A percentile compares a stretch with the other conserved stretches of the same genome.
Conservation (phyloP, 2,888 invertebrate genomes). For the Apotomis betuletana region DNA sequence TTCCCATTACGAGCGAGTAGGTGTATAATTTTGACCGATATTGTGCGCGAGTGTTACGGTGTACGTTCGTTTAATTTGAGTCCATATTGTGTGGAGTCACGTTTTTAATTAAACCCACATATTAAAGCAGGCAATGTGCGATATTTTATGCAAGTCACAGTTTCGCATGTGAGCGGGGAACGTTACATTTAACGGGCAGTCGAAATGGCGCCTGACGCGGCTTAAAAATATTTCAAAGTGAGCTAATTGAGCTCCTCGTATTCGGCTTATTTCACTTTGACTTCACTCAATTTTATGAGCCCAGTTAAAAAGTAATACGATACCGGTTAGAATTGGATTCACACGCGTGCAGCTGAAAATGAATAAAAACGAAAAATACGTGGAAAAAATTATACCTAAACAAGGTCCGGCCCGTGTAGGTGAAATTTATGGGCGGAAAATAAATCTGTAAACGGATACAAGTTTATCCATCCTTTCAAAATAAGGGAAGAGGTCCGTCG, state of each 20-base stretch:
- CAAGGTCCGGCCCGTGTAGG: conserved; percentile 42
- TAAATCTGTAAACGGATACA: conserved; percentile 73
- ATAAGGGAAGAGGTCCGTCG: conserved; percentile 65
- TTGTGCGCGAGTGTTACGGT: conserved; percentile 36
- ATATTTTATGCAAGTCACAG: conserved; percentile 62
- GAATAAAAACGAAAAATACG: conserved; percentile 44
- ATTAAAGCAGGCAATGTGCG: conserved; percentile 58
- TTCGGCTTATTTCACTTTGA: conserved; percentile 38
- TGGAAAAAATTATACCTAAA: conserved; percentile 44
- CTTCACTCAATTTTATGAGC: conserved; percentile 29
- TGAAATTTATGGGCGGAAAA: conserved; percentile 67
- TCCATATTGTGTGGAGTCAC: conserved; percentile 61
- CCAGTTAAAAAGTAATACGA: conserved; percentile 36
- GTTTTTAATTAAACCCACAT: conserved; percentile 72
- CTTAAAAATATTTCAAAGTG: conserved; percentile 43
- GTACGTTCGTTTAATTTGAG: conserved; percentile 43
- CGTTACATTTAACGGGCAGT: conserved; percentile 45
- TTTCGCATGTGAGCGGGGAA: conserved; percentile 60
- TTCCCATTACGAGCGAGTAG: conserved; percentile 18
- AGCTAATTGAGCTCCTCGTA: conserved; percentile 39
- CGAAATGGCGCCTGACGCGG: conserved; percentile 57
- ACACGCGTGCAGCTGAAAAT: conserved; percentile 24
- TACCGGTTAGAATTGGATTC: conserved; percentile 30
- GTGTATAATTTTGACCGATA: conserved; percentile 41
- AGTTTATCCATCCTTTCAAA: conserved; percentile 72